Evolutionary conservation across 2,888 invertebrate species (phyloP), one percentile per base, ranked within the genome.

Genomic region (Salticus scenicus): DNA sequence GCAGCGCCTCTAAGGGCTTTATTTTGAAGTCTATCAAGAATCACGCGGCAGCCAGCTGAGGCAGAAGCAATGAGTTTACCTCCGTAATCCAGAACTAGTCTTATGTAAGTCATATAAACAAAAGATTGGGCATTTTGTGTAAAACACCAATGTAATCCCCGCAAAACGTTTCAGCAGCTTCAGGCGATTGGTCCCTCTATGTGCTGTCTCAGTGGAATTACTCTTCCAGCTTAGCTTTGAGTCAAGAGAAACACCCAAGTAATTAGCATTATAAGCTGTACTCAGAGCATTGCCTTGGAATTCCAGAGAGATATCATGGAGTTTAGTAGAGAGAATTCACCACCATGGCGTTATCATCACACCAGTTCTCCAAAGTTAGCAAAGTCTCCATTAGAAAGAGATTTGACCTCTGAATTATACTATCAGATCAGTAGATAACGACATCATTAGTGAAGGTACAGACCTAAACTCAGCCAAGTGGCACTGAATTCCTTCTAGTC

Each of bases 251-350:
- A 1, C 51, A 51, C 51, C n/a, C n/a, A 51, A 51, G 24, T 51
- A 51, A 17, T 51, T 51, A 51, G 51, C 51, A 14, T 51, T 1
- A 20, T 51, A 51, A 51, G n/a, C 51, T 51, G 0, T 51, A 12
- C n/a, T 51, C 24, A 51, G 10, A 10, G 51, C n/a, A 17, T 51
- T 51, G n/a, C 51, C 51, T 51, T 8, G 14, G n/a, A 20, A 51
- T 7, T 51, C 7, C 5, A 51, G 51, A n/a, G 51, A 51, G 51
- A 51, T 51, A 17, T 51, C 51, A 4, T 51, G n/a, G 7, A 20
- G n/a, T 51, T 51, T 51, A 20, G 51, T 51, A 20, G 51, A 51
- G 51, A 51, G 51, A n/a, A 51, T 51, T 51, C 51, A 51, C 51
- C 51, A 51, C 51, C 51, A 17, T 51, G 51, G 7, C 14, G 51